These are phyloP conservation scores for Pelosia muscerda DNA, from an alignment of 2,888 invertebrate genomes.

Conservation along the genomic window DNA sequence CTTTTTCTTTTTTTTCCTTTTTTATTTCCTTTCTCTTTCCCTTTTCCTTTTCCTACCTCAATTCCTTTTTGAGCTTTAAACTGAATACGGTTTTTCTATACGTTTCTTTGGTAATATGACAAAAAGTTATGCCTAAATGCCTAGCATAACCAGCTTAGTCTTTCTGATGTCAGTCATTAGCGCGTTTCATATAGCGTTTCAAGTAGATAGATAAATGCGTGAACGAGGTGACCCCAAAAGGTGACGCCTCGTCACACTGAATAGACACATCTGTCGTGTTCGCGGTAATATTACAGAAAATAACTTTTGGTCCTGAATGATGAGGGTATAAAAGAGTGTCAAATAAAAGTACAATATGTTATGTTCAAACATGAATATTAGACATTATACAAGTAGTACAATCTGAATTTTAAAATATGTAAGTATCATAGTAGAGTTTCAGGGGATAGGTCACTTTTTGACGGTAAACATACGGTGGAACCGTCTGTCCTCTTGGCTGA, in stretches of 20 bases:
- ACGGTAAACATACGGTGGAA: too few species aligned
- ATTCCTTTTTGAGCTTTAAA: too few species aligned
- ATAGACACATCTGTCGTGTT: slow-evolving; percentile 15
- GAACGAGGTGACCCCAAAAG: background rate
- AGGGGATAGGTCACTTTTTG: too few species aligned
- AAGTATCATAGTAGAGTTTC: background rate
- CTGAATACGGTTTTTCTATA: background rate
- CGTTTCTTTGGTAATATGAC: background rate
- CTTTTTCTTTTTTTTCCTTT: too few species aligned
- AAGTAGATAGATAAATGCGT: background rate
- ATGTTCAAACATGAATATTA: slow-evolving; percentile 2
- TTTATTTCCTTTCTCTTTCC: too few species aligned
- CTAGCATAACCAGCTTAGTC: background rate
- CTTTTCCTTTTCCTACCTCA: too few species aligned
- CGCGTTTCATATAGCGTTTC: background rate
- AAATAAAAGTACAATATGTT: slow-evolving; percentile 14
- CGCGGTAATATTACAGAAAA: slow-evolving; percentile 12
- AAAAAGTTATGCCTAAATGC: background rate
- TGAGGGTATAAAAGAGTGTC: slow-evolving; percentile 22
- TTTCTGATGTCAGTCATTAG: background rate
- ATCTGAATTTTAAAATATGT: background rate
- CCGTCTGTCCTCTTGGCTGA: too few species aligned
- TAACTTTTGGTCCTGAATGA: slow-evolving; percentile 18
- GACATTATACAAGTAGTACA: background rate
- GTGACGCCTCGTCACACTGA: slow-evolving; percentile 7